These are phyloP conservation scores for Abrostola triplasia DNA, from an alignment of 2,888 invertebrate species.

Conservation along the genomic window DNA sequence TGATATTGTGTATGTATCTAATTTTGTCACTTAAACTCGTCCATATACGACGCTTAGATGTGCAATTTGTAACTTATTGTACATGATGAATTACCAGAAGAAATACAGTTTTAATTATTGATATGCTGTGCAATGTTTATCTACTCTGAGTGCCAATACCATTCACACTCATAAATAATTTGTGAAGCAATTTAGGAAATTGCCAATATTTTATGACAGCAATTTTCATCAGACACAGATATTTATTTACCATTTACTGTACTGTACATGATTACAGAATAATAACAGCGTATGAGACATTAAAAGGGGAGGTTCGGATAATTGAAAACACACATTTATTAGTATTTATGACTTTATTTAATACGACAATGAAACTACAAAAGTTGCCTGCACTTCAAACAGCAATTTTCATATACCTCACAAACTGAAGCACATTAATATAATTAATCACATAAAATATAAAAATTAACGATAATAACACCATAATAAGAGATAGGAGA, in stretches of 20 bases:
- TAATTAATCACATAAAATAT: conserved; percentile 77
- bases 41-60: no score
- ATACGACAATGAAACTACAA: conserved; percentile 89
- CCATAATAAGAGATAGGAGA: conserved; percentile 78
- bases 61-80: no score
- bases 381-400: conserved; percentile 88
- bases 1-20: no score
- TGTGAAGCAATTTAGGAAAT: no score
- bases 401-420: conserved; percentile 83
- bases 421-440: conserved; percentile 86
- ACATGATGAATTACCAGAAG: no score
- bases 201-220: no score
- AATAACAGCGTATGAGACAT: background rate
- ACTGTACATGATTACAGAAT: background rate
- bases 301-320: background rate
- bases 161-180: no score
- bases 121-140: no score
- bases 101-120: no score
- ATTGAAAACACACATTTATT: conserved; percentile 69
- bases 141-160: no score
- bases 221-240: no score
- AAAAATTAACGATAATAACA: conserved; percentile 82
- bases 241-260: background rate
- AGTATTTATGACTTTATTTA: conserved; percentile 88
- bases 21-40: no score